A percentile compares a stretch with the other conserved stretches of the same genome.
These are phyloP conservation scores for Eristalinus aeneus DNA, from an alignment of 2,888 invertebrate species.

Conservation along the genomic window DNA sequence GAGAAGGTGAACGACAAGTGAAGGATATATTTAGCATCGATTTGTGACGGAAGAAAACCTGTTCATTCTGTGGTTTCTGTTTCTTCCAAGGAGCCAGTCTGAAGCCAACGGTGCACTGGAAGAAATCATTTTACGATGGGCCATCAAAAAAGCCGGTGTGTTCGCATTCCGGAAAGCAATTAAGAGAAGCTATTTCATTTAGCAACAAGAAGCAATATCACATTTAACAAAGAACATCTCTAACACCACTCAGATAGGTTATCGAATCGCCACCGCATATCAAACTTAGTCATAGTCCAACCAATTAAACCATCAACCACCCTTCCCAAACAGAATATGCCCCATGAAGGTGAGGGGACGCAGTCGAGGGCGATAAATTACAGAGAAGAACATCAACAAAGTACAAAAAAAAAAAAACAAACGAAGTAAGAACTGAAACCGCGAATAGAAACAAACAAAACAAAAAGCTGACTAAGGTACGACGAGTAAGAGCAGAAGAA, in stretches of 20 bases:
- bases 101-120: neutral
- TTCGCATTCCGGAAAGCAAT: neutral
- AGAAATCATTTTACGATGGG: neutral
- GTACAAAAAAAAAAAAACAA: neutral
- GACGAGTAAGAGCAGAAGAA: slow-evolving; percentile 12
- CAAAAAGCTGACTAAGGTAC: slow-evolving; percentile 2
- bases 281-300: neutral
- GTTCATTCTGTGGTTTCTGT: no score
- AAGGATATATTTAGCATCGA: no score
- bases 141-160: neutral
- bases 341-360: no score
- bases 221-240: neutral
- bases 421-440: neutral
- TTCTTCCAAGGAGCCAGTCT: no score
- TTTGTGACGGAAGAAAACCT: no score
- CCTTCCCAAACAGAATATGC: neutral
- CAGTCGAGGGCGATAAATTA: neutral
- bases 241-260: neutral
- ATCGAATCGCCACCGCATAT: neutral
- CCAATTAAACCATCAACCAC: neutral
- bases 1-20: no score
- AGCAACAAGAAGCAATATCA: neutral
- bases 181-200: neutral
- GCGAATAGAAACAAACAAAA: slow-evolving; percentile 30
- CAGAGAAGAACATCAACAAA: neutral